Conservation (phyloP, 2,888 invertebrate species). For the Disparrhopalites patrizii region DNA sequence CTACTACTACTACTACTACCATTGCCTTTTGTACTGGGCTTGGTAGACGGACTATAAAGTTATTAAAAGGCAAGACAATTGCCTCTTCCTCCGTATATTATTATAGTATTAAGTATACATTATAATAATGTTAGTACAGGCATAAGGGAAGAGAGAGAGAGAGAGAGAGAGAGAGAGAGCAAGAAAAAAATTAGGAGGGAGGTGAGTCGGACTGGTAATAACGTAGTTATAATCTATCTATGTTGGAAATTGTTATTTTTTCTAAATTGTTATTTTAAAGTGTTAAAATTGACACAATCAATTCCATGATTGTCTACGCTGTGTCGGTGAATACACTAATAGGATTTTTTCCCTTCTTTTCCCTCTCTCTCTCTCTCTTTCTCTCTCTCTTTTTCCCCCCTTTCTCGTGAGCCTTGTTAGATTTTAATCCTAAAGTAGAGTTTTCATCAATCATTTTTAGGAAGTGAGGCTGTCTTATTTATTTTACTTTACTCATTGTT, state of each 20-base stretch:
- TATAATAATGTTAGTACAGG: not conserved
- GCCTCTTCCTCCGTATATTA: too few species aligned
- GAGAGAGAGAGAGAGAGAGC: too few species aligned
- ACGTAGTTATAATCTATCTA: not conserved
- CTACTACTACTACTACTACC: too few species aligned
- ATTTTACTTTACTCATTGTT: constrained; percentile 21
- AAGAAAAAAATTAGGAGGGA: constrained; percentile 1
- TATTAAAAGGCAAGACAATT: too few species aligned
- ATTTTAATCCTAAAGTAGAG: constrained; percentile 20
- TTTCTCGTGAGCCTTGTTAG: constrained; percentile 18
- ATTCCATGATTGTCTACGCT: constrained; percentile 30
- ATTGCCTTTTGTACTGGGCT: not conserved
- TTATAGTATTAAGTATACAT: too few species aligned
- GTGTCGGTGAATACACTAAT: constrained; percentile 28
- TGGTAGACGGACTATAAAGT: too few species aligned
- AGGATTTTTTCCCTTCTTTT: constrained; percentile 14
- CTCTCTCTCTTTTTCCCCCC: too few species aligned
- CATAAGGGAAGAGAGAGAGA: not conserved
- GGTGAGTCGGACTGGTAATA: not conserved
- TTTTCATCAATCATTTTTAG: constrained; percentile 27
- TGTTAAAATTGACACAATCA: constrained; percentile 30
- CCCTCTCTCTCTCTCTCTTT: not conserved
- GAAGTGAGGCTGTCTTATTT: constrained; percentile 20
- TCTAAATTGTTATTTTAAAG: constrained; percentile 30
- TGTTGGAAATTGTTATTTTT: constrained; percentile 25